Evolutionary conservation across 2,113 vertebrate genomes (phyloP).

Genomic region (Helogale parvula): DNA sequence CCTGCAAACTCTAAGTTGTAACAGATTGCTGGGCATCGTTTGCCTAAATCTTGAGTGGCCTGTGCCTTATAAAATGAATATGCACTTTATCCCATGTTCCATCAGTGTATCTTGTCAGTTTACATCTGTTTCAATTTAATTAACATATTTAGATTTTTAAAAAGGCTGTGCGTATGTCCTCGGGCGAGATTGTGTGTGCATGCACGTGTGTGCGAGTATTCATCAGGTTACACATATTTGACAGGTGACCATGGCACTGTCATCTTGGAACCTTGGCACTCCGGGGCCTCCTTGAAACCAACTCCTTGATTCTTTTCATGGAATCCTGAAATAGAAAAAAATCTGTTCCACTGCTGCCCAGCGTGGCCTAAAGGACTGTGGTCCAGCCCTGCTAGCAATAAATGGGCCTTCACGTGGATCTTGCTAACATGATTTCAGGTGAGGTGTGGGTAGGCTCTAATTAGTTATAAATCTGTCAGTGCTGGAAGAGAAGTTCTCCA

Average conservation of each 20-base stretch:
- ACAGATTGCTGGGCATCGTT: background rate
- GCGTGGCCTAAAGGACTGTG: background rate
- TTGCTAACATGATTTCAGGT: constrained; percentile 55
- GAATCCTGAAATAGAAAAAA: constrained; percentile 5
- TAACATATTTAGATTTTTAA: background rate
- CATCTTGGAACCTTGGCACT: background rate
- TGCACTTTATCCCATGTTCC: background rate
- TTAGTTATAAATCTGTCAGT: constrained; percentile 55
- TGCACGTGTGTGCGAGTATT: background rate
- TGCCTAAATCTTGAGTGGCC: background rate
- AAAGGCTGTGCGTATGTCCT: background rate
- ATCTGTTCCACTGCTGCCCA: background rate
- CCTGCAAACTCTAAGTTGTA: background rate
- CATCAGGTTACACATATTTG: background rate
- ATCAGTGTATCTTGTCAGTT: background rate
- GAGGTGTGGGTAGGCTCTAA: constrained; percentile 53
- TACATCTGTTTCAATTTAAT: background rate
- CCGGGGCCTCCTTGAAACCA: background rate
- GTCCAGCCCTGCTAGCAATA: background rate
- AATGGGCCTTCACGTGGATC: constrained; percentile 7
- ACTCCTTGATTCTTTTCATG: background rate
- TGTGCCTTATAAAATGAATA: background rate
- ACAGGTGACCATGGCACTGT: background rate
- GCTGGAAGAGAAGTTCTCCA: constrained; percentile 26
- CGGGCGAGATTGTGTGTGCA: background rate